Base-by-base conservation (phyloP, 2,888 invertebrate genomes). In the Drosophila anomelani region DNA sequence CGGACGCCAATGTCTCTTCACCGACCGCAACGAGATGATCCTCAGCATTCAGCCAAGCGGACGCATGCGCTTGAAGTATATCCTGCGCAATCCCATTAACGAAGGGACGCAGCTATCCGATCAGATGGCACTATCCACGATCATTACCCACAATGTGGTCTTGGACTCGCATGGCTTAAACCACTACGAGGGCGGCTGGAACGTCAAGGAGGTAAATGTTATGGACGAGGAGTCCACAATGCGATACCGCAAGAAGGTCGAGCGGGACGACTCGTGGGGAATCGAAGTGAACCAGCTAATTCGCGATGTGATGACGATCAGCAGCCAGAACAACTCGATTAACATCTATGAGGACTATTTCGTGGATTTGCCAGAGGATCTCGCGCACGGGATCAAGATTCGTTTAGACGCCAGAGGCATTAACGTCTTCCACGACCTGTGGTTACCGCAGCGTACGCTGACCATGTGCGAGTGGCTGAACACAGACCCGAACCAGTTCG, bases 181-280 rank as follows among this genome's bases (percentile, higher is more conserved):
- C 82, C 97, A 97, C 91, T 93, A 93, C 13, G 97, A 97, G 92
- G 97, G 97, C 69, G 97, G 97, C 20, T 97, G 97, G 97, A 73
- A 73, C 20, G 96, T 97, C 1, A 95, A 95, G 86, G 97, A 97
- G 76, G 93, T 95, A 9, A 94, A 95, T 75, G 91, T 93, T 62
- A 91, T 93, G 54, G 95, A 95, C 85, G 94, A 95, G 77, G 97
- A 97, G 78, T 95, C 95, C 85, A 94, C 95, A 5, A 90, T 93
- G 47, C 94, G 97, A 58, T 95, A 95, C 91, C 94, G 96, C 63
- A 96, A 97, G 76, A 96, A 96, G 89, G 93, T 96, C 17, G 95
- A 95, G 91, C 96, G 96, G 77, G 97, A 97, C 73, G 97, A 97
- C 85, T 92, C 93, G 58, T 97, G 96, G 92, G 93, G 95, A 64